These are phyloP conservation scores for Coremacera marginata DNA, from an alignment of 2,888 invertebrate species.

Conservation along the genomic window DNA sequence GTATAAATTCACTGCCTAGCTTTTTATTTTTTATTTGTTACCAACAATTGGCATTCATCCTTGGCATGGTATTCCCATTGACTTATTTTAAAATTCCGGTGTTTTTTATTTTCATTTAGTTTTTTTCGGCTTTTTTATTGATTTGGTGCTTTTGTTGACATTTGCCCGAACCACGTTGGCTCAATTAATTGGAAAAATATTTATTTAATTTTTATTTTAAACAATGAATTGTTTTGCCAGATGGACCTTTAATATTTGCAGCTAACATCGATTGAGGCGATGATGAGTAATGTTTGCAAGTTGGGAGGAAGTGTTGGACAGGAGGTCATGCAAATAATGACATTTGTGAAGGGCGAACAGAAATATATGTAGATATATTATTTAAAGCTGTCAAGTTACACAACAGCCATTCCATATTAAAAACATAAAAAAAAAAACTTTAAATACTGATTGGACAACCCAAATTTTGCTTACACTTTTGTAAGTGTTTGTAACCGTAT, in stretches of 20 bases:
- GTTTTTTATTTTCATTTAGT: not conserved
- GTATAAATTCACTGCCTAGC: no score
- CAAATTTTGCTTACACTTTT: no score
- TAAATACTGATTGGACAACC: no score
- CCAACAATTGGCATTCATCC: no score
- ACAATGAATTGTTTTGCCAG: constrained; percentile 4
- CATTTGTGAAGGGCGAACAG: not conserved
- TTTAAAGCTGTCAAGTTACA: no score
- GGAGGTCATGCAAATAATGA: constrained; percentile 4
- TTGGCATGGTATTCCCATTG: no score
- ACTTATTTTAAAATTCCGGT: not conserved
- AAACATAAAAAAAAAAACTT: no score
- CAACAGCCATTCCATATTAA: no score
- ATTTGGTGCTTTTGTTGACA: not conserved
- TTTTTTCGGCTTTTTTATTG: not conserved
- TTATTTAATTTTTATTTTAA: not conserved
- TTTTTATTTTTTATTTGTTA: no score
- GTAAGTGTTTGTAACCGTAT: no score
- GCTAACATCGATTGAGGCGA: not conserved
- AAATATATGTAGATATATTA: no score
- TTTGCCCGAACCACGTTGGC: not conserved
- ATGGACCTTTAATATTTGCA: not conserved
- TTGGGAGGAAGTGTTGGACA: not conserved
- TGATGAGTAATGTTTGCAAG: not conserved
- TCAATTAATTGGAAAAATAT: constrained; percentile 22